Conservation (phyloP, 2,113 vertebrate species). For the Choloepus hoffmanni region DNA sequence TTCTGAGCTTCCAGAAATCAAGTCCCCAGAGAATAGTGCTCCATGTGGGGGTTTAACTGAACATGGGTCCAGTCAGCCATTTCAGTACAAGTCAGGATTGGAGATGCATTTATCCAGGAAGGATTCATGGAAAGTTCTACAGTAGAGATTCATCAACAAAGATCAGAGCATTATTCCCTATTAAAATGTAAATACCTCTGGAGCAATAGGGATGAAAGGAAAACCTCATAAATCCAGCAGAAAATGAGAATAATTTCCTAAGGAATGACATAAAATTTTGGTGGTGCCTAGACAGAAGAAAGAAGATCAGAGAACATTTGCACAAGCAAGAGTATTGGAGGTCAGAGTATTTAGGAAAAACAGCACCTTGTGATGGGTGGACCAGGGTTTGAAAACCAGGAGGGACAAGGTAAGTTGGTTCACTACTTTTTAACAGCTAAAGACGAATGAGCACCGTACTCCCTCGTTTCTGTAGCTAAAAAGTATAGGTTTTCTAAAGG, state of each 20-base stretch:
- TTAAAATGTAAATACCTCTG: slow-evolving; percentile 4
- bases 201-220: background rate
- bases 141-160: background rate
- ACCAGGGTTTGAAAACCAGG: background rate
- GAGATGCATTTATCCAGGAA: too few species aligned
- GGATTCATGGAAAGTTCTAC: background rate
- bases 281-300: background rate
- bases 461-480: background rate
- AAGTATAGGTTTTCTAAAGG: background rate
- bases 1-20: too few species aligned
- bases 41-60: too few species aligned
- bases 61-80: too few species aligned
- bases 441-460: background rate
- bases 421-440: background rate
- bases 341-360: background rate
- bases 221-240: background rate
- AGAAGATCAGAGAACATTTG: background rate
- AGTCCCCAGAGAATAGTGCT: too few species aligned
- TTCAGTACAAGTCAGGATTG: too few species aligned
- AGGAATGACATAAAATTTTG: background rate
- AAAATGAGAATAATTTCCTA: background rate
- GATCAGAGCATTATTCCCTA: background rate
- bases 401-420: background rate
- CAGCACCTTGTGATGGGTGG: background rate
- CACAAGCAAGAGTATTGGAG: background rate